phyloP scores from a whole-genome alignment of 2,888 invertebrate species.

The Digitonthophagus gazella region DNA sequence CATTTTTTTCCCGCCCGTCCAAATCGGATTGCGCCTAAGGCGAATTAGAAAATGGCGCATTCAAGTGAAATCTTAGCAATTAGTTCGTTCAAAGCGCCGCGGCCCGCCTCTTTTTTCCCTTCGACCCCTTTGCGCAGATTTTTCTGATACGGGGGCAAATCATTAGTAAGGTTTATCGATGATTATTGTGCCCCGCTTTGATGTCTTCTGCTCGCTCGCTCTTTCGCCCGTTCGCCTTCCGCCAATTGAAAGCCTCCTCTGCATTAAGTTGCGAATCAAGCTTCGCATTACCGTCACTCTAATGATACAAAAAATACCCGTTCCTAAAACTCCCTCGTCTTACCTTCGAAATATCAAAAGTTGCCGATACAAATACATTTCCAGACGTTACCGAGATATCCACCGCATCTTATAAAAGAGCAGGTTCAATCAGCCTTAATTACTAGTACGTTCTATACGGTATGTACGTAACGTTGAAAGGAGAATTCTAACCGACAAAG shows the following conservation, averaged over 20 bases:
- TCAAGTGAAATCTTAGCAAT: constrained; percentile 53
- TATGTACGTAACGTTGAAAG: too few species aligned
- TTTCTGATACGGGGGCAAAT: constrained; percentile 49
- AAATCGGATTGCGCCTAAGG: constrained; percentile 48
- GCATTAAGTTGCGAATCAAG: not conserved
- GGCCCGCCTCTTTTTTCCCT: constrained; percentile 46
- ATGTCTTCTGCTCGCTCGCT: constrained; percentile 37
- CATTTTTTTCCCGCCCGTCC: constrained; percentile 39
- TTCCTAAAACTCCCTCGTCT: not conserved
- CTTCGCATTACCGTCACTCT: not conserved
- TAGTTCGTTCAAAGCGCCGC: constrained; percentile 51
- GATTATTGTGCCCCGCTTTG: constrained; percentile 47
- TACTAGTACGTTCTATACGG: too few species aligned
- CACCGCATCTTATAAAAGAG: too few species aligned
- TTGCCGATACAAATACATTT: too few species aligned
- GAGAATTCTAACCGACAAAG: too few species aligned
- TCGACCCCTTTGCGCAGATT: constrained; percentile 38
- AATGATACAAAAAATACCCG: not conserved
- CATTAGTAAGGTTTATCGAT: constrained; percentile 53
- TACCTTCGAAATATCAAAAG: not conserved
- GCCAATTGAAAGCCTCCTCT: not conserved
- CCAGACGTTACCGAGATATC: too few species aligned
- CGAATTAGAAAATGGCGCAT: constrained; percentile 47
- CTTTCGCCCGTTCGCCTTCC: not conserved
- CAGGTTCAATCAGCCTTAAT: too few species aligned